Base-by-base conservation (phyloP, 2,888 invertebrate species). In the Dione juno region DNA sequence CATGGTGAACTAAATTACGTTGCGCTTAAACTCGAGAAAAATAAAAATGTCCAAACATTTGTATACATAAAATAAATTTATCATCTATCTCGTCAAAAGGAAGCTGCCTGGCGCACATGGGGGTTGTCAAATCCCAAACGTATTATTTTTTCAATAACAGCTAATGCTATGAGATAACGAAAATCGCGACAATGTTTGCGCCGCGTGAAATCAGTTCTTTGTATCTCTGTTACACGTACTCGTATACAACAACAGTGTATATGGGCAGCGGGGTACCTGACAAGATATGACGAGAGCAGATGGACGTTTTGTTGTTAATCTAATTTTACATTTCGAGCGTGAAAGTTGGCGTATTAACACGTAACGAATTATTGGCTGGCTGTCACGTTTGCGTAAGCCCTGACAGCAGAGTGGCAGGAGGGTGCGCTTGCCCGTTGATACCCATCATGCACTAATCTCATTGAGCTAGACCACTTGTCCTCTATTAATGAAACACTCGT, bases 31-130 rank as follows among this genome's bases (percentile, higher is more conserved):
- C 88, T 91, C 88, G 92, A 90, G 88, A 88, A 85, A 91, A 92
- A 92, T 93, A 92, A 92, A 93, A 92, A 92, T 92, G 92, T 93
- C 92, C 90, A 93, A 93, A 92, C 91, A 93, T 93, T 93, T 92
- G 92, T 93, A 92, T 92, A 91, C 92, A 91, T 92, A 90, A 91
- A 90, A 92, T 88, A 92, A 92, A 93, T 93, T 92, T 93, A 93
- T 92, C 92, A 92, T 92, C 88, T 85, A 85, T 90, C 88, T 82
- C 83, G 76, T 83, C 86, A 90, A 90, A 88, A 92, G 91, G 92
- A 92, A 92, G 91, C 91, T 90, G 90, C 89, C 85, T 83, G 69
- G 87, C 85, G 82, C 92, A 92, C 88, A 89, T 92, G 92, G 92
- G 91, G 91, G 84, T 87, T 88, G 85, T 89, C 89, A 89, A 92